phyloP scores from a whole-genome alignment of 2,113 vertebrate genomes.

The Aptenodytes patagonicus region DNA sequence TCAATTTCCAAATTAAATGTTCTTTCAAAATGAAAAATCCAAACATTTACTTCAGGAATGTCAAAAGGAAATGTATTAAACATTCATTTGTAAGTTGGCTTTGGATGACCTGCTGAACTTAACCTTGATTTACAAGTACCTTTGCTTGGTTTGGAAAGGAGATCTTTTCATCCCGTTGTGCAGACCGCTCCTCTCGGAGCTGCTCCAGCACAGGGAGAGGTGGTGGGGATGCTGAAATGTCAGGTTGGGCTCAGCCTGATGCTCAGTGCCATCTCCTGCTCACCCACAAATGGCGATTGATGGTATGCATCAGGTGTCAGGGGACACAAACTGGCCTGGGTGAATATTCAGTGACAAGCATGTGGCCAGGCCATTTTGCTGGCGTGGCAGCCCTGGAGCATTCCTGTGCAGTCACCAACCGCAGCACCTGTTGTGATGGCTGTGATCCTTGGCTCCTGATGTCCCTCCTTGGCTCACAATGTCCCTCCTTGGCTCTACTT shows the following conservation, averaged over 20 bases:
- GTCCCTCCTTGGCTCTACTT: background rate
- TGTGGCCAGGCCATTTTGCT: background rate
- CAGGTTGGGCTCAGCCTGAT: background rate
- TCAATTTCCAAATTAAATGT: background rate
- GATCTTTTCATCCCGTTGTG: rapidly evolving
- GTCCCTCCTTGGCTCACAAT: background rate
- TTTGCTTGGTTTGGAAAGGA: background rate
- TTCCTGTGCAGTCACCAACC: background rate
- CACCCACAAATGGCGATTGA: rapidly evolving
- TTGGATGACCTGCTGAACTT: background rate
- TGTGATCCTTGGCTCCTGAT: background rate
- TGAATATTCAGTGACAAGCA: background rate
- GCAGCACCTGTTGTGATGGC: background rate
- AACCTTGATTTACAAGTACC: background rate
- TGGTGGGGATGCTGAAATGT: background rate
- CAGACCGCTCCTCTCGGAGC: rapidly evolving
- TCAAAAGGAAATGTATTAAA: background rate
- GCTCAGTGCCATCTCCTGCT: background rate
- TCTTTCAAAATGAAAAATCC: background rate
- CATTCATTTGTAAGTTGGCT: background rate
- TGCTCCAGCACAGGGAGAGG: rapidly evolving
- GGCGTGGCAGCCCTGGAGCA: rapidly evolving
- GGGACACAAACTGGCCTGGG: background rate
- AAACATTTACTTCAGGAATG: background rate
- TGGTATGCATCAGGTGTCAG: background rate